These are phyloP conservation scores for Vicugna pacos DNA, from an alignment of 2,113 vertebrate genomes.

Conservation along the genomic window DNA sequence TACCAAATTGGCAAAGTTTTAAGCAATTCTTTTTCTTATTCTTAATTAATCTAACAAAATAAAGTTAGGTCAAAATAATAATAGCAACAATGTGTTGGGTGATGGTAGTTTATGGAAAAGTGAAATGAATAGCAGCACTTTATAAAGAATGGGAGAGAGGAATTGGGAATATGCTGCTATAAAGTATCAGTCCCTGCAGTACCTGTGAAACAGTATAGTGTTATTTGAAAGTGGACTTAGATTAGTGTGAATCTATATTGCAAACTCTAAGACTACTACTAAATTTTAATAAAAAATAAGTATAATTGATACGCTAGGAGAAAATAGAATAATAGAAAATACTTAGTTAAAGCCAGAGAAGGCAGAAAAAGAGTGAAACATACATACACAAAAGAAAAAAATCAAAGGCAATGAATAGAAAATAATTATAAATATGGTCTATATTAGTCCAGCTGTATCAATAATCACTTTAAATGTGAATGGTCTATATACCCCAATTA, in stretches of 20 bases:
- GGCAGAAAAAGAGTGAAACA: neutral
- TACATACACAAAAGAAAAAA: neutral
- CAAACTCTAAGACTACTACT: neutral
- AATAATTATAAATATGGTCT: neutral
- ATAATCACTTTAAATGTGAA: slow-evolving; percentile 20
- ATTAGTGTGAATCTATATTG: neutral
- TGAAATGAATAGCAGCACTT: neutral
- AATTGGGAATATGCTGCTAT: neutral
- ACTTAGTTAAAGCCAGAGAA: neutral
- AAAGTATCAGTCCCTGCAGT: neutral
- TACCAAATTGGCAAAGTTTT: neutral
- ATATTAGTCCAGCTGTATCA: neutral
- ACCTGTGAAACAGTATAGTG: neutral
- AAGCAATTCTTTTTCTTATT: neutral
- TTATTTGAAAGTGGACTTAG: neutral
- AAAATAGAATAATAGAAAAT: neutral
- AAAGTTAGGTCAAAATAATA: neutral
- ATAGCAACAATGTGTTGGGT: neutral
- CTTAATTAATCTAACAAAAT: neutral
- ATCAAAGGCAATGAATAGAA: neutral
- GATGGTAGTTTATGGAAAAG: neutral
- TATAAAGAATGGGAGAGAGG: neutral
- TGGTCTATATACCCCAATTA: neutral
- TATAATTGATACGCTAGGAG: neutral
- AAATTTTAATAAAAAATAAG: neutral